These are phyloP conservation scores for Aphaenogaster rudis DNA, from an alignment of 1,140 invertebrate species.

Conservation along the genomic window DNA sequence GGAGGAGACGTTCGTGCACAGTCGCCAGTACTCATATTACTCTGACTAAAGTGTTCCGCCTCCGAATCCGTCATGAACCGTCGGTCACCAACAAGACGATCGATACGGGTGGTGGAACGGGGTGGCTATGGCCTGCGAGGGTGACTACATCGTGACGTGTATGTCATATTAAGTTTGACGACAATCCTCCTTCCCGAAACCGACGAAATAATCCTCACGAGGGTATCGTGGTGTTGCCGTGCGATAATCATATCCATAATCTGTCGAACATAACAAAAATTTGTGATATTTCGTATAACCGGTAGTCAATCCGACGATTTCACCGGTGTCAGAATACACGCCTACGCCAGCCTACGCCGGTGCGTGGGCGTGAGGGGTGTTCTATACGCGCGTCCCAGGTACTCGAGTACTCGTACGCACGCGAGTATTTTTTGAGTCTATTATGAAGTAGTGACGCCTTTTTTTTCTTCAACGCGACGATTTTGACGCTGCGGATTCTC, in stretches of 20 bases:
- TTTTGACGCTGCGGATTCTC: neutral
- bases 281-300: neutral
- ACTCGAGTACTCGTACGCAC: neutral
- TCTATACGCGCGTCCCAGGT: neutral
- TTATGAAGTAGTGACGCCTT: neutral
- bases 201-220: too few relatives aligned
- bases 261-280: neutral
- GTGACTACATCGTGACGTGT: constrained; percentile 4
- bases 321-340: neutral
- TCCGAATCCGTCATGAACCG: neutral
- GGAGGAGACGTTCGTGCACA: neutral
- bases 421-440: neutral
- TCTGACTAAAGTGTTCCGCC: neutral
- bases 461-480: neutral
- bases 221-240: neutral
- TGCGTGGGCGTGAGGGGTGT: neutral
- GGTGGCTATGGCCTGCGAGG: neutral
- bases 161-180: neutral
- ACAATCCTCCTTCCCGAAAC: neutral
- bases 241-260: neutral
- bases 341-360: neutral
- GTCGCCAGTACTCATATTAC: neutral
- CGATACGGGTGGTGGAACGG: constrained; percentile 24
- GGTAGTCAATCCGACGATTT: neutral
- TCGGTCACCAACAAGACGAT: neutral